Evolutionary conservation across 23 tunicate genomes (phyloP).

Genomic region (Clavelina lepadiformis): DNA sequence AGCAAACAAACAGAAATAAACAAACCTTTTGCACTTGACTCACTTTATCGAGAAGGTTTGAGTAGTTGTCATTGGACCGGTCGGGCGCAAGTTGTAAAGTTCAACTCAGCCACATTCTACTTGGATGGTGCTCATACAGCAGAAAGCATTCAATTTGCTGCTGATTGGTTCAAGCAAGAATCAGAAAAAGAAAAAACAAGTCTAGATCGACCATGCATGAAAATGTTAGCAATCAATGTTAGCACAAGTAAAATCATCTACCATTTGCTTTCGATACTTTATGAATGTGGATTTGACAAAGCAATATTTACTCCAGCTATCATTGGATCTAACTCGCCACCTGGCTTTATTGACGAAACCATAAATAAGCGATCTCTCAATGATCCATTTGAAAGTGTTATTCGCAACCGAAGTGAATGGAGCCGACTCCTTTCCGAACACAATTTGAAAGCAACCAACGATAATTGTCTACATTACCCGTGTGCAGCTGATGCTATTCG

Average conservation of each 20-base stretch:
- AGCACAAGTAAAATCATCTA: conserved; percentile 2
- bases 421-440: background rate
- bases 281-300: conserved; percentile 5
- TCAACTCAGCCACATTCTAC: conserved; percentile 15
- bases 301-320: conserved; percentile 34
- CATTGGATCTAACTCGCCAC: conserved; percentile 9
- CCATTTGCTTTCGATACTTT: background rate
- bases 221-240: conserved; percentile 23
- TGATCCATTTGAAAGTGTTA: conserved; percentile 3
- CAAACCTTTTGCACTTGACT: background rate
- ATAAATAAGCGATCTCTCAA: conserved; percentile 16
- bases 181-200: conserved; percentile 12
- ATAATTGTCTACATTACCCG: conserved; percentile 24
- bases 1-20: conserved; percentile 1
- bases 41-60: background rate
- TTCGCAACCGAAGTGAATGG: conserved; percentile 41
- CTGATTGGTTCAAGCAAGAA: conserved; percentile 22
- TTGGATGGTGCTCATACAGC: conserved; percentile 39
- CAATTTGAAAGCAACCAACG: no score
- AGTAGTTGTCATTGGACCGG: conserved; percentile 21
- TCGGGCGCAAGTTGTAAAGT: conserved; percentile 32
- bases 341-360: conserved; percentile 44
- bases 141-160: conserved; percentile 29
- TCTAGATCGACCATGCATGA: background rate
- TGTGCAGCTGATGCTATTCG: conserved; percentile 61